Percentiles rank a stretch among this genome's conserved stretches.
Evolutionary conservation across 2,113 vertebrate species (phyloP).

Genomic region (Dasyurus viverrinus): DNA sequence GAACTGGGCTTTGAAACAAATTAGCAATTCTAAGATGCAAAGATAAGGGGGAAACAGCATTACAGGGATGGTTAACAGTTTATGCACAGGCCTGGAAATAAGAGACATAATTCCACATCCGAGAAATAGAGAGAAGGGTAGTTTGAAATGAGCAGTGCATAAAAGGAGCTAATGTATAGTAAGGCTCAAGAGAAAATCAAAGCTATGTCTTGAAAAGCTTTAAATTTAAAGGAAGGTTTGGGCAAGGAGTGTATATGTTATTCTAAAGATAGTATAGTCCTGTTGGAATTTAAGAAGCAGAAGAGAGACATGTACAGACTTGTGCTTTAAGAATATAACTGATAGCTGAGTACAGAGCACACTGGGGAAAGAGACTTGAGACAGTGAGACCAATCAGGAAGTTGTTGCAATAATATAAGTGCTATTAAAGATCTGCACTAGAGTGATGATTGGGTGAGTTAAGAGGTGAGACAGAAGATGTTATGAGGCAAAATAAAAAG

Average conservation of each 20-base stretch:
- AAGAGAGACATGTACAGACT: too few relatives aligned
- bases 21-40: not conserved
- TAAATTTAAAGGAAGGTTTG: not conserved
- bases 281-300: not conserved
- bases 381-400: too few relatives aligned
- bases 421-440: too few relatives aligned
- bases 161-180: not conserved
- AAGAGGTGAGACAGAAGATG: too few relatives aligned
- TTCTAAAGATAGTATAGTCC: not conserved
- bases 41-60: not conserved
- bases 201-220: not conserved
- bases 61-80: not conserved
- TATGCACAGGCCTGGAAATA: not conserved
- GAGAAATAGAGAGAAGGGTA: not conserved
- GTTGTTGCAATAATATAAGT: too few relatives aligned
- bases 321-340: too few relatives aligned
- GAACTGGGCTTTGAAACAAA: not conserved
- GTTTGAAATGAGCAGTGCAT: not conserved
- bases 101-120: not conserved
- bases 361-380: too few relatives aligned
- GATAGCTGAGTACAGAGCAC: too few relatives aligned
- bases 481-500: too few relatives aligned
- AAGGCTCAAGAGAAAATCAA: not conserved
- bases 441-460: too few relatives aligned
- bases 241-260: not conserved